These are phyloP conservation scores for Balaeniceps rex DNA, from an alignment of 2,113 vertebrate genomes.

Conservation along the genomic window DNA sequence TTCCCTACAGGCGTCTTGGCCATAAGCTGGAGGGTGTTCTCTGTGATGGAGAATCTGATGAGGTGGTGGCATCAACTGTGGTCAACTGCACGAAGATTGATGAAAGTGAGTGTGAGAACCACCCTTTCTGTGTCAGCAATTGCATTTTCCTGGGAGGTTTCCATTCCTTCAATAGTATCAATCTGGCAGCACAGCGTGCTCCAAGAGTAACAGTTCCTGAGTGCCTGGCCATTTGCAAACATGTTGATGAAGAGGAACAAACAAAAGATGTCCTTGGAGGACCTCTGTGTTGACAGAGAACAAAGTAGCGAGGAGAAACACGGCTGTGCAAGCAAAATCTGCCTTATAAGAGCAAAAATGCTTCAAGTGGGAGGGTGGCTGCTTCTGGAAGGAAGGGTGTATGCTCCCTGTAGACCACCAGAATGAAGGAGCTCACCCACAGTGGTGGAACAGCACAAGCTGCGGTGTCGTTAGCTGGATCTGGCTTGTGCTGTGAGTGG, in stretches of 20 bases:
- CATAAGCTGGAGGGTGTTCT: conserved; percentile 87
- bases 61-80: conserved; percentile 85
- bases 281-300: conserved; percentile 8
- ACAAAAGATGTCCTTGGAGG: conserved; percentile 6
- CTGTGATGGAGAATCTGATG: conserved; percentile 86
- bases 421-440: background rate
- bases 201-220: background rate
- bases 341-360: background rate
- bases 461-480: background rate
- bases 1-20: conserved; percentile 77
- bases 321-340: background rate
- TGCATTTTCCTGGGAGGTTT: background rate
- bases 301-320: background rate
- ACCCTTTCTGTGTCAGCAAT: background rate
- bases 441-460: background rate
- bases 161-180: background rate
- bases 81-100: conserved; percentile 86
- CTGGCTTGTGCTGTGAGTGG: background rate
- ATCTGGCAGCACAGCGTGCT: background rate
- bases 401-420: background rate
- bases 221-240: background rate
- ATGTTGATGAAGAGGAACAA: conserved; percentile 8
- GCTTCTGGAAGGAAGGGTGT: background rate
- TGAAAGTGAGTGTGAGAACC: conserved; percentile 71
- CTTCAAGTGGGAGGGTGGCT: background rate